Evolutionary conservation across 2,113 vertebrate genomes (phyloP).

Genomic region (Lucifuga dentata): DNA sequence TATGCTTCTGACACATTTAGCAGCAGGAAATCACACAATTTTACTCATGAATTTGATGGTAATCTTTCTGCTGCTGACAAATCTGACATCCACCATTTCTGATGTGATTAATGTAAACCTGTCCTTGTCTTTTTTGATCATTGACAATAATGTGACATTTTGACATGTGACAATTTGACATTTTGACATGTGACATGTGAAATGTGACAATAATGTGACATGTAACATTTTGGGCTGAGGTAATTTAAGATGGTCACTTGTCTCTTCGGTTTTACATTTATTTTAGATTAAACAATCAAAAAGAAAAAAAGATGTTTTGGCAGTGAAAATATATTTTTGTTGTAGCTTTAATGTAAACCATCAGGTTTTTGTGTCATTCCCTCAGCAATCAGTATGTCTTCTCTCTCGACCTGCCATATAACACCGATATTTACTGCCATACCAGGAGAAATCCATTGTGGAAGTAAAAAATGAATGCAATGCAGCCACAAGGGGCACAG

Average conservation of each 20-base stretch:
- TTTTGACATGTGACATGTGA: no score
- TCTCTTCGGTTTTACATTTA: no score
- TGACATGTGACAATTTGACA: no score
- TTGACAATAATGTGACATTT: not conserved
- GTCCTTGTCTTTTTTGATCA: constrained; percentile 9
- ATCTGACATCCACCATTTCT: constrained; percentile 7
- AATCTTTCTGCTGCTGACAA: constrained; percentile 17
- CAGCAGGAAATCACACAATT: constrained; percentile 46
- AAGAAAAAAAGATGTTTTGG: no score
- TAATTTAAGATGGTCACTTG: no score
- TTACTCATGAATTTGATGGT: constrained; percentile 18
- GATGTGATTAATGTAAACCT: constrained; percentile 37
- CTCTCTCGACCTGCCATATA: constrained; percentile 41
- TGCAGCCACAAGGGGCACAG: not conserved
- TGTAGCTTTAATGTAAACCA: constrained; percentile 56
- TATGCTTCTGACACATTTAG: constrained; percentile 38
- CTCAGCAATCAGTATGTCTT: not conserved
- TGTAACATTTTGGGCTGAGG: no score
- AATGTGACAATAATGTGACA: no score
- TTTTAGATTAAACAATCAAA: no score
- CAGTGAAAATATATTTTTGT: no score
- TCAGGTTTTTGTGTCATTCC: constrained; percentile 8
- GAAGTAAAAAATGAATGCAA: constrained; percentile 28
- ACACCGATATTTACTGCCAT: constrained; percentile 54
- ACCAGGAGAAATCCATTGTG: not conserved